Percentiles rank a stretch among this genome's conserved stretches.
phyloP scores from a whole-genome alignment of 2,113 vertebrate species.

The Nibea albiflora region DNA sequence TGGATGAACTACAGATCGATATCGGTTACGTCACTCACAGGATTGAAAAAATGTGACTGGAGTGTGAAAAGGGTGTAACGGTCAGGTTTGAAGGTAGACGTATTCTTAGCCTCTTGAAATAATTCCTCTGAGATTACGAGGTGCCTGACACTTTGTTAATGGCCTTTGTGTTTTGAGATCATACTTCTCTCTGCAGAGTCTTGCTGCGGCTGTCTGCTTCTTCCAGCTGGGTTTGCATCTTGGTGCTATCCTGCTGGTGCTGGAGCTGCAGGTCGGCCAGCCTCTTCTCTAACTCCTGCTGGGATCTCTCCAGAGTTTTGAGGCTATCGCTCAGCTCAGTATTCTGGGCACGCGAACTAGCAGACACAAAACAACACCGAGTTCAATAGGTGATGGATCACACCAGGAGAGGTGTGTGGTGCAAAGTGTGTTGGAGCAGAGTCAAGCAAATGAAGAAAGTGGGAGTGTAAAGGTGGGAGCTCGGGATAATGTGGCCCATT shows the following conservation, averaged over 20 bases:
- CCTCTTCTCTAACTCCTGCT: slow-evolving; percentile 90
- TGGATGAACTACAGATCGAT: background rate
- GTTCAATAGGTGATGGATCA: slow-evolving; percentile 25
- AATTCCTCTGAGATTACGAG: background rate
- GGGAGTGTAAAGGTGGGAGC: background rate
- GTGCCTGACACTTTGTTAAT: background rate
- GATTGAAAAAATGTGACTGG: slow-evolving; percentile 8
- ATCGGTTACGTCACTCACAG: background rate
- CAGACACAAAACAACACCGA: slow-evolving; percentile 43
- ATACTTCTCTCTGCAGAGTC: slow-evolving; percentile 93
- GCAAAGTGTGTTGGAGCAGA: background rate
- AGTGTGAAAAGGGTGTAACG: background rate
- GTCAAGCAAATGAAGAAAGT: slow-evolving; percentile 25
- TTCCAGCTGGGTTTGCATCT: slow-evolving; percentile 90
- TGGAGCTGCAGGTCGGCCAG: slow-evolving; percentile 90
- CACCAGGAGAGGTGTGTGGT: background rate
- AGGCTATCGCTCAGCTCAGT: slow-evolving; percentile 88
- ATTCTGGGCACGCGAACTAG: slow-evolving; percentile 92
- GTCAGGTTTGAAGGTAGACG: background rate
- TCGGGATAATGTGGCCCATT: slow-evolving; percentile 16
- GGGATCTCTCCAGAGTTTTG: slow-evolving; percentile 88
- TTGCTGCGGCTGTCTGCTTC: slow-evolving; percentile 90
- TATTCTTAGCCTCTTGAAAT: background rate
- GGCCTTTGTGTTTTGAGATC: background rate
- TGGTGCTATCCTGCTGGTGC: slow-evolving; percentile 88